Evolutionary conservation across 2,113 vertebrate genomes (phyloP), one percentile per base, ranked within the genome.

Genomic region (Oreochromis aureus): DNA sequence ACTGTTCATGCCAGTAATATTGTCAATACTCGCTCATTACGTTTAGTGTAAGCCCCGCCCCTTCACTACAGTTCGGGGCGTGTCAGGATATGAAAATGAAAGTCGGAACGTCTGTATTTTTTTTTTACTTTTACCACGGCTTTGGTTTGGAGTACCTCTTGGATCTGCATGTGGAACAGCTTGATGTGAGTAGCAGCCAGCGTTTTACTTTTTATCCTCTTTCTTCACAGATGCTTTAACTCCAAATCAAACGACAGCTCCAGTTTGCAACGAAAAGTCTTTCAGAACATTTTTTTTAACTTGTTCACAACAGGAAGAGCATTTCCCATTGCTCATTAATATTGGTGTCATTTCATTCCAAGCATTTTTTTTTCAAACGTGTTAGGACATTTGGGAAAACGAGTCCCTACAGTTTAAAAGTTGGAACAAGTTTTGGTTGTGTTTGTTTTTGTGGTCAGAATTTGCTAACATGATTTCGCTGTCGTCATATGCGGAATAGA

Each of bases 21-120:
- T 22, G n/a, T 19, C 24, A 12, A 32, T 32, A 5, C 71, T 18
- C 24, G 24, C 44, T 18, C 4, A 5, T 51, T 32, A 51, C 16
- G 15, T 11, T 39, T 3, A 1, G 4, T 32, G 12, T 12, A 19
- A 61, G 22, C 69, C 44, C 80, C 85, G 6, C 88, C 83, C 53
- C 12, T 34, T 36, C 1, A 15, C 2, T 41, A 1, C 1, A 19
- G 1, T 27, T 15, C 7, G 0, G 3, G 1, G 9, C 10, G 6
- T 8, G 10, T 0, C 9, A 10, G 2, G 6, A 19, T 4, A 63
- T 22, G 81, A 91, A 93, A 56, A 19, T 7, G 1, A 2, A 6
- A 12, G 39, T 36, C 13, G 3, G n/a, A 2, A 0, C 1, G 4
- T 39, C 7, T 51, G 7, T 1, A 11, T 22, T 34, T 34, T 19